phyloP scores from a whole-genome alignment of 2,888 invertebrate species.

The Hyalella azteca region DNA sequence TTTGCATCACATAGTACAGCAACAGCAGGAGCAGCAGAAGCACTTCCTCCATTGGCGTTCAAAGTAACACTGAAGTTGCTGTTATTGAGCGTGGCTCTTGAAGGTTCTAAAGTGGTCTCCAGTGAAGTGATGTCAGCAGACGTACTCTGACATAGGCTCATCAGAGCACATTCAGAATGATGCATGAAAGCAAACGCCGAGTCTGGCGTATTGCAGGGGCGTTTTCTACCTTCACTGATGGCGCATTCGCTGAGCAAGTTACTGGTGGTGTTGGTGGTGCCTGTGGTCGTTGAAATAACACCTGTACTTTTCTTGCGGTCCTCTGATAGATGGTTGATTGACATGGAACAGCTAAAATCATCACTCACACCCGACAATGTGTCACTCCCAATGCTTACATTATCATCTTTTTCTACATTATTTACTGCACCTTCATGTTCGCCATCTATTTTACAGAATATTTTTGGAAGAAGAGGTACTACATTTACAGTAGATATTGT shows the following conservation, averaged over 20 bases:
- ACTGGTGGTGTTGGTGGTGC: background rate
- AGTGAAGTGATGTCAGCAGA: conserved; percentile 15
- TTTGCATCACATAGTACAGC: background rate
- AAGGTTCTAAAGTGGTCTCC: conserved; percentile 1
- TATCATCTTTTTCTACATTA: conserved; percentile 33
- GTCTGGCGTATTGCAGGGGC: conserved; percentile 24
- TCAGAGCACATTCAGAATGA: background rate
- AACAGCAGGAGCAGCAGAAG: background rate
- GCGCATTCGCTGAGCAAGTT: conserved; percentile 18
- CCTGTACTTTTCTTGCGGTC: background rate
- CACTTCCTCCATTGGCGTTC: conserved; percentile 1
- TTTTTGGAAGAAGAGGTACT: background rate
- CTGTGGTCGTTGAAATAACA: background rate
- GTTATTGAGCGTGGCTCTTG: background rate
- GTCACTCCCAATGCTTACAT: conserved; percentile 55
- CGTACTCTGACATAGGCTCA: conserved; percentile 32
- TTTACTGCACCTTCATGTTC: background rate
- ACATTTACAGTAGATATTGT: conserved; percentile 35
- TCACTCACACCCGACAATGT: conserved; percentile 57
- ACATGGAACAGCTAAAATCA: conserved; percentile 56
- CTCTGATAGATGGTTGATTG: conserved; percentile 29
- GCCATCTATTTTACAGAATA: background rate
- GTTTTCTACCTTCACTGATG: conserved; percentile 27
- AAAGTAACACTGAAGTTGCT: conserved; percentile 12
- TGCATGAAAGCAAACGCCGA: conserved; percentile 13